Conservation (phyloP, 2,888 invertebrate species). For the Halictus quadricinctus region DNA sequence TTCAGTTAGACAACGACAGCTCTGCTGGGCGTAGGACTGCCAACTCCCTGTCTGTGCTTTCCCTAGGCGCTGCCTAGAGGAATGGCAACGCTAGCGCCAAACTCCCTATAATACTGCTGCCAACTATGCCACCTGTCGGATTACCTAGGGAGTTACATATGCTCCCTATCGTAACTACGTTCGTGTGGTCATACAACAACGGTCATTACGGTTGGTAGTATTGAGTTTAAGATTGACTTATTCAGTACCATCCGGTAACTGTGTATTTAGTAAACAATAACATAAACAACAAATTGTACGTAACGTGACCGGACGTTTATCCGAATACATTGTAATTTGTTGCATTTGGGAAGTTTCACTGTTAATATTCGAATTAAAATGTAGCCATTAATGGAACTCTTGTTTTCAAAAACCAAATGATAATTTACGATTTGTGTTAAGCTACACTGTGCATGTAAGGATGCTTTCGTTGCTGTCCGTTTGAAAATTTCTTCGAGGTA, state of each 20-base stretch:
- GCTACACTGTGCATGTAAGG: conserved; percentile 5
- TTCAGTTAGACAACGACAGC: too few species aligned
- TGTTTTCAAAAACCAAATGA: neutral
- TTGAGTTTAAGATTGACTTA: conserved; percentile 35
- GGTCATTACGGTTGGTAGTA: conserved; percentile 33
- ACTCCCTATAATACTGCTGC: too few species aligned
- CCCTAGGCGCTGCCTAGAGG: too few species aligned
- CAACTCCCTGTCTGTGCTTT: too few species aligned
- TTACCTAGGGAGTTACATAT: too few species aligned
- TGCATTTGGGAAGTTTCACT: neutral
- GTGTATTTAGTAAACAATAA: conserved; percentile 49
- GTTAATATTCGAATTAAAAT: conserved; percentile 24
- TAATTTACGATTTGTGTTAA: neutral
- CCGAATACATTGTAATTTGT: conserved; percentile 11
- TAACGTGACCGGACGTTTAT: conserved; percentile 21
- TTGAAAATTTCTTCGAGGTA: neutral
- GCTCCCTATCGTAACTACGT: too few species aligned
- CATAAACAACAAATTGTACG: conserved; percentile 12
- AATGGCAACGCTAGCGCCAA: too few species aligned
- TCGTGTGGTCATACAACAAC: too few species aligned
- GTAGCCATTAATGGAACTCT: neutral
- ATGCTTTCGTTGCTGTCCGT: neutral
- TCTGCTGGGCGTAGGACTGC: too few species aligned
- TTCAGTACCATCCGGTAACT: neutral
- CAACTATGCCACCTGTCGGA: too few species aligned